Percentiles rank a stretch among this genome's conserved stretches.
Evolutionary conservation across 2,113 vertebrate genomes (phyloP).

Genomic region (Cyprinodon brontotheroides): DNA sequence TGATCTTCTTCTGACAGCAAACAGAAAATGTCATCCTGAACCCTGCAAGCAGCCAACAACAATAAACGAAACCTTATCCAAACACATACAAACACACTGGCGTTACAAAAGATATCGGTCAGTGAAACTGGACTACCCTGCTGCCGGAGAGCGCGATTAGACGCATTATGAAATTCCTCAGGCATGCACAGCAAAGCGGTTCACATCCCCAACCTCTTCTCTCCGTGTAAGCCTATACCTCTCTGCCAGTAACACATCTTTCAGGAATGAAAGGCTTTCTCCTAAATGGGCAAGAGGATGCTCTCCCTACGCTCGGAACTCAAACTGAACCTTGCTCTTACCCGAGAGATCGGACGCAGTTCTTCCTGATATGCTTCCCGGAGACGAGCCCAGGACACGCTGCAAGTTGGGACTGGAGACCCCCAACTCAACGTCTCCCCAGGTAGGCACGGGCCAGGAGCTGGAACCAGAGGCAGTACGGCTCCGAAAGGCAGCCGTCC

Average conservation of each 20-base stretch:
- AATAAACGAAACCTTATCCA: conserved; percentile 55
- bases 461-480: conserved; percentile 80
- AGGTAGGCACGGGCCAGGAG: conserved; percentile 76
- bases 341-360: conserved; percentile 70
- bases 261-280: not conserved
- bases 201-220: conserved; percentile 46
- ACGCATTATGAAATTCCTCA: conserved; percentile 71
- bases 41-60: conserved; percentile 35
- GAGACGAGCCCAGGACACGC: conserved; percentile 69
- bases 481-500: conserved; percentile 77
- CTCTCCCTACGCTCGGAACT: conserved; percentile 20
- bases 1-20: conserved; percentile 20
- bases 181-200: conserved; percentile 57
- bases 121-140: conserved; percentile 58
- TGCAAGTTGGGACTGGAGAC: conserved; percentile 58
- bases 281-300: conserved; percentile 15
- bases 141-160: conserved; percentile 55
- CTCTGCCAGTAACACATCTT: conserved; percentile 20
- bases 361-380: conserved; percentile 70
- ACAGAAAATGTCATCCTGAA: conserved; percentile 16
- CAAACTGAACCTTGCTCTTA: conserved; percentile 42
- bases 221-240: conserved; percentile 56
- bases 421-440: conserved; percentile 77
- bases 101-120: conserved; percentile 58
- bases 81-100: conserved; percentile 33